A percentile compares a stretch with the other conserved stretches of the same genome.
Conservation (phyloP, 2,888 invertebrate genomes). For the Aspidapion aeneum region DNA sequence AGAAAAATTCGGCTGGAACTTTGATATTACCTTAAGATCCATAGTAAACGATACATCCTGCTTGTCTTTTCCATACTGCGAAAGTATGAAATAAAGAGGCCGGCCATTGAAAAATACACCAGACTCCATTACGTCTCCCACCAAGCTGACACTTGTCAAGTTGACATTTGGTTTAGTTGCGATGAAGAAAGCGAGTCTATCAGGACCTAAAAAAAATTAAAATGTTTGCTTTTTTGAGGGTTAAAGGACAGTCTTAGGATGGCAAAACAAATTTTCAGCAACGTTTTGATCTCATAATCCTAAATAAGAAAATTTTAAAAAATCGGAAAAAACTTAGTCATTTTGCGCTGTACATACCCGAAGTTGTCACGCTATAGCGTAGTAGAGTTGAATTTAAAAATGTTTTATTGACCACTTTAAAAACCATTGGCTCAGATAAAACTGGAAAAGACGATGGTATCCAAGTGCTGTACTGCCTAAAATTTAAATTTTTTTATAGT, state of each 20-base stretch:
- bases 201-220: no score
- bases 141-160: slow-evolving; percentile 54
- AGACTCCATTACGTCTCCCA: slow-evolving; percentile 36
- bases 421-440: slow-evolving; percentile 32
- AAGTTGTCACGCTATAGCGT: slow-evolving; percentile 47
- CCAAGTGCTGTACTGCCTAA: slow-evolving; percentile 38
- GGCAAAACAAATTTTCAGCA: no score
- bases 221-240: no score
- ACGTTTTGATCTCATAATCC: no score
- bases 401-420: slow-evolving; percentile 22
- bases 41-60: slow-evolving; percentile 36
- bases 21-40: no score
- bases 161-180: slow-evolving; percentile 54
- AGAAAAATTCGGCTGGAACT: no score
- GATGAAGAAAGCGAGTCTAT: slow-evolving; percentile 59
- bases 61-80: slow-evolving; percentile 35
- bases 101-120: slow-evolving; percentile 30
- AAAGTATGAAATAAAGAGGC: slow-evolving; percentile 37
- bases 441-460: slow-evolving; percentile 40
- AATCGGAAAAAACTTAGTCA: no score
- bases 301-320: no score
- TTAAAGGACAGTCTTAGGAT: no score
- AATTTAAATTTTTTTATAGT: not conserved
- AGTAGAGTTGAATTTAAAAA: slow-evolving; percentile 41
- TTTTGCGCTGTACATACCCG: no score